Base-by-base conservation (phyloP, 2,113 vertebrate species). In the Stegostoma tigrinum region DNA sequence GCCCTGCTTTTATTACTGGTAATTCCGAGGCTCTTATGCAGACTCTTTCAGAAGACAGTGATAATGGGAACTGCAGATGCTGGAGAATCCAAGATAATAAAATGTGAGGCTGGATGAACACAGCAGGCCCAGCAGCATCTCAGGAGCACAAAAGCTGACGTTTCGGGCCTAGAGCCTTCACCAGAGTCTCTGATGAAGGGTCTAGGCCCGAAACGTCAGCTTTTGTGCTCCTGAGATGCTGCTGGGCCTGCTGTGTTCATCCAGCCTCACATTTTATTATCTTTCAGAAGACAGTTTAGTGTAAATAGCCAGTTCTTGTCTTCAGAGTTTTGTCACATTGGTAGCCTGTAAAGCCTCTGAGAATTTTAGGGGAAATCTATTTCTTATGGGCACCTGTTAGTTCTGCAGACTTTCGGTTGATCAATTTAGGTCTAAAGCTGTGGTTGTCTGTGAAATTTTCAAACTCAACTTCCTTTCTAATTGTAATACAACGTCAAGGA, bases 361-460 rank as follows among this genome's bases (percentile, higher is more conserved):
- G 34, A 67, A 94, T 23, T 70, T 45, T 70, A 12, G 23, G 61
- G 21, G 66, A 67, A 68, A 45, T 70, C 34, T 68, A 1, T 94
- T 42, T 38, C 8, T 94, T 94, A 14, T 68, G 34, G 70, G 10
- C n/a, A 68, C 64, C 27, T 8, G 67, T 68, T 89, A 27, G 27
- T 89, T 89, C 14, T 90, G 30, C 15, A 34, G 10, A 64, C 27
- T 55, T 61, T 61, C 34, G 15, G 5, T 64, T 64, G 38, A 42
- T 83, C n/a, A 5, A 23, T 91, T 64, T 64, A 19, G 30, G 55
- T 91, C 66, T 64, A 19, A n/a, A 67, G 34, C 55, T 94, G 67
- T 70, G 93, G 66, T 94, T 94, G 38, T 45, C 66, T 70, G n/a
- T 38, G 67, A 94, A 68, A 70, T 70, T 30, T 94, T 90, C 87